phyloP scores from a whole-genome alignment of 2,888 invertebrate genomes.

The Megastigmus dorsalis region DNA sequence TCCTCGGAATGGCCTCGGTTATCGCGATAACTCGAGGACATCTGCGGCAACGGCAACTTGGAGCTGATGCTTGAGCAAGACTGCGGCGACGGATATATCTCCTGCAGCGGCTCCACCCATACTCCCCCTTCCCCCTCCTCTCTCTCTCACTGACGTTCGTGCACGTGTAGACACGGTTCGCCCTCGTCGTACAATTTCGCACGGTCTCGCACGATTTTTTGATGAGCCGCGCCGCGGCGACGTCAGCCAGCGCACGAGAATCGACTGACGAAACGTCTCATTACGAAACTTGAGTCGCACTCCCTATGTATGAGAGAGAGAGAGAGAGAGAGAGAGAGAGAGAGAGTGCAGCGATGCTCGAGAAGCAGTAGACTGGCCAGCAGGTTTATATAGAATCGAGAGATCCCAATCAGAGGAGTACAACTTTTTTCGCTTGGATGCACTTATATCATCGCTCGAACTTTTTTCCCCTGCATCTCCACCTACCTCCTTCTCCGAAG shows the following conservation, averaged over 20 bases:
- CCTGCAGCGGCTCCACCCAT: constrained; percentile 66
- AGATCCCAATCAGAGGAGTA: constrained; percentile 26
- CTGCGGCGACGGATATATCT: too few relatives aligned
- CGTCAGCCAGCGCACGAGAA: not conserved
- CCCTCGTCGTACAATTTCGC: too few relatives aligned
- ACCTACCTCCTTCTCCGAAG: not conserved
- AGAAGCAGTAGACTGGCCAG: constrained; percentile 6
- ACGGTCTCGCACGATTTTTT: too few relatives aligned
- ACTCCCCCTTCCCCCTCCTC: too few relatives aligned
- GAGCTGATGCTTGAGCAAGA: not conserved
- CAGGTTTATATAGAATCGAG: too few relatives aligned
- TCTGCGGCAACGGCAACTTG: constrained; percentile 62
- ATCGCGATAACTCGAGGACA: constrained; percentile 73
- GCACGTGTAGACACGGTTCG: too few relatives aligned
- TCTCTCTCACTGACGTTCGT: too few relatives aligned
- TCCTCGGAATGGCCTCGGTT: constrained; percentile 73
- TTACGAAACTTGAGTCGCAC: constrained; percentile 4
- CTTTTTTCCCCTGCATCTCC: not conserved
- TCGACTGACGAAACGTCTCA: constrained; percentile 23
- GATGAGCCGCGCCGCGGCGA: not conserved
- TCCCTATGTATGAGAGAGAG: too few relatives aligned
- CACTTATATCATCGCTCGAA: constrained; percentile 35
- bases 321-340: too few relatives aligned
- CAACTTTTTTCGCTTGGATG: constrained; percentile 26
- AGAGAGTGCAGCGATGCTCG: too few relatives aligned